phyloP scores from a whole-genome alignment of 1,140 invertebrate genomes.

The Drosophila busckii region DNA sequence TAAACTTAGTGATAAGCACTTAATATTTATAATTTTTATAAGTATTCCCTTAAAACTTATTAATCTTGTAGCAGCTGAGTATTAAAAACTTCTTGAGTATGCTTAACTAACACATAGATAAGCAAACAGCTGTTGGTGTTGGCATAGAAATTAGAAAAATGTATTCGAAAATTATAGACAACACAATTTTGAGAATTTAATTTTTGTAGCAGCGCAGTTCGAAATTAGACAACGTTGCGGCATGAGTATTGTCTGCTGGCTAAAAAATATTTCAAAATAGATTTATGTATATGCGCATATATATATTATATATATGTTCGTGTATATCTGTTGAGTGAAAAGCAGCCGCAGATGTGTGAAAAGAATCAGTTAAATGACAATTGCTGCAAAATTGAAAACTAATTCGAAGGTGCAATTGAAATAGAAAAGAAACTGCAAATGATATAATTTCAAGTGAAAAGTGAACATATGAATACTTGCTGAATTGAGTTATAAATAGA shows the following conservation, averaged over 20 bases:
- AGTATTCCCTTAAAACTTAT: too few species aligned
- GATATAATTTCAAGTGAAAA: slow-evolving; percentile 29
- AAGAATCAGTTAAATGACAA: too few species aligned
- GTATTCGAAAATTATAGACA: slow-evolving; percentile 26
- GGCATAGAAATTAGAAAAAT: too few species aligned
- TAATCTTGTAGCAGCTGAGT: too few species aligned
- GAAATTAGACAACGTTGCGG: slow-evolving; percentile 43
- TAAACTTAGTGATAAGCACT: too few species aligned
- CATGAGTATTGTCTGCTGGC: too few species aligned
- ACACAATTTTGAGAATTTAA: slow-evolving; percentile 29
- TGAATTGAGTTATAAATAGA: slow-evolving; percentile 57
- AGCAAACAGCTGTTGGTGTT: slow-evolving; percentile 16
- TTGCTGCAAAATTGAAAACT: too few species aligned
- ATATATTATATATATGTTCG: slow-evolving; percentile 17
- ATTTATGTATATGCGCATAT: not conserved
- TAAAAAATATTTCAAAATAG: slow-evolving; percentile 2
- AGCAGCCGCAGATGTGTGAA: too few species aligned
- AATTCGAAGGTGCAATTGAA: too few species aligned
- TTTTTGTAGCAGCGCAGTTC: slow-evolving; percentile 41
- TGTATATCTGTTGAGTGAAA: too few species aligned
- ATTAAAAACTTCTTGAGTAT: too few species aligned
- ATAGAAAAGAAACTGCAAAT: not conserved
- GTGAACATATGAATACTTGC: slow-evolving; percentile 64
- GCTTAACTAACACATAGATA: not conserved
- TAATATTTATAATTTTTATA: too few species aligned